Conservation (phyloP, 2,888 invertebrate genomes). For the Gryllus longicercus region DNA sequence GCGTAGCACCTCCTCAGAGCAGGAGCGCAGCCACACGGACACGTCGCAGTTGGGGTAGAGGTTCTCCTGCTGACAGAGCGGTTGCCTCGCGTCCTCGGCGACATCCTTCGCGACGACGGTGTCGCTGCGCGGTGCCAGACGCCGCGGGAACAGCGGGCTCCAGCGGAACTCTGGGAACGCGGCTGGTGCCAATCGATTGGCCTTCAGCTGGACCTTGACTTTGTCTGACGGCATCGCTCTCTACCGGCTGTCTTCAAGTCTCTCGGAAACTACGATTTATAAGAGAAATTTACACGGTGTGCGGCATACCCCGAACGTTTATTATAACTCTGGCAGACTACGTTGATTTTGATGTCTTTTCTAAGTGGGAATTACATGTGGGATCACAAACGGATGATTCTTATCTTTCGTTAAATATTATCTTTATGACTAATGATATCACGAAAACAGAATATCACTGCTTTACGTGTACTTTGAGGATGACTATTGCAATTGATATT, state of each 20-base stretch:
- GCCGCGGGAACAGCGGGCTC: constrained; percentile 5
- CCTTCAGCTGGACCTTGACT: not conserved
- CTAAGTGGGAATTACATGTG: no score
- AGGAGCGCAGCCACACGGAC: constrained; percentile 76
- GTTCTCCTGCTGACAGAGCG: constrained; percentile 35
- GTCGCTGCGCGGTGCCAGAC: not conserved
- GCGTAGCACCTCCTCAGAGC: constrained; percentile 67
- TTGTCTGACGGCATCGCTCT: not conserved
- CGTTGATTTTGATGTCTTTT: no score
- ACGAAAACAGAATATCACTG: no score
- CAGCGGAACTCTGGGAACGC: not conserved
- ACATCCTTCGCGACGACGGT: not conserved
- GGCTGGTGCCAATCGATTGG: not conserved
- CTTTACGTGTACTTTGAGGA: no score
- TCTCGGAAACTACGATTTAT: no score
- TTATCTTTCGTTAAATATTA: no score
- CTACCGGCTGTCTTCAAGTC: not conserved
- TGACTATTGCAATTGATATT: no score
- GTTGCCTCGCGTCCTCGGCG: not conserved
- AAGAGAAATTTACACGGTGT: no score
- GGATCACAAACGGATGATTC: no score
- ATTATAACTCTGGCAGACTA: no score
- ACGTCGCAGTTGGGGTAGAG: constrained; percentile 65
- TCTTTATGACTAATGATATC: no score
- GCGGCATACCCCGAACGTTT: no score